Base-by-base conservation (phyloP, 2,797 vertebrate species). In the Capromys pilorides region DNA sequence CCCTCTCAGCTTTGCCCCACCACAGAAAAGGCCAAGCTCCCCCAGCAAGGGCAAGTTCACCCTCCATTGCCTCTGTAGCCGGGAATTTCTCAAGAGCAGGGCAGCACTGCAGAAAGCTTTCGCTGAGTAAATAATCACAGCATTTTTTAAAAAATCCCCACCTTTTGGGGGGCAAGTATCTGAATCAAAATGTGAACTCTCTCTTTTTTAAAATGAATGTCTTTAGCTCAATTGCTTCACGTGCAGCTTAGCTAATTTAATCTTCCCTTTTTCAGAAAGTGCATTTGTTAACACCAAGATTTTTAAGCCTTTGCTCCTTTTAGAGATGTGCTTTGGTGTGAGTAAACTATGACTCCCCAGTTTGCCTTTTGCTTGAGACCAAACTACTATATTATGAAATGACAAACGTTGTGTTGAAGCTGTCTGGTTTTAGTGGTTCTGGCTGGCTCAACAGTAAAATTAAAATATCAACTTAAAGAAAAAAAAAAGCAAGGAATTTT, bases 11-110 rank as follows among this genome's bases (percentile, higher is more conserved):
- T 31, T 21, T 49, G 0, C 61, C 69, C 96, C 93, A 69, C 45
- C 21, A n/a, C 39, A 33, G 61, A 95, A 97, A 95, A 93, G 96
- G 93, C 36, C n/a, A 28, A 4, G 91, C 80, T 66, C 89, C 88
- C 26, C 2, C 71, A 96, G 69, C 78, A 88, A 69, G 89, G 85
- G 96, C 79, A 78, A 82, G 57, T 71, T 79, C 90, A 59, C 66
- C 79, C 81, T 94, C 67, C 21, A 57, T 9, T 14, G 45, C 69
- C 41, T 83, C 80, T 96, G 86, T 78, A 33, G 91, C 90, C 24
- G 91, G 95, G 95, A 96, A 95, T 97, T 97, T 96, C 95, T 97
- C 31, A 93, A 75, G 85, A 96, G 81, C 82, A 85, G 86, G 36
- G 24, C n/a, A 61, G 81, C 28, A 77, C 62, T 5, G 19, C 64